Conservation (phyloP, 2,888 invertebrate genomes). For the Lithosia quadra region DNA sequence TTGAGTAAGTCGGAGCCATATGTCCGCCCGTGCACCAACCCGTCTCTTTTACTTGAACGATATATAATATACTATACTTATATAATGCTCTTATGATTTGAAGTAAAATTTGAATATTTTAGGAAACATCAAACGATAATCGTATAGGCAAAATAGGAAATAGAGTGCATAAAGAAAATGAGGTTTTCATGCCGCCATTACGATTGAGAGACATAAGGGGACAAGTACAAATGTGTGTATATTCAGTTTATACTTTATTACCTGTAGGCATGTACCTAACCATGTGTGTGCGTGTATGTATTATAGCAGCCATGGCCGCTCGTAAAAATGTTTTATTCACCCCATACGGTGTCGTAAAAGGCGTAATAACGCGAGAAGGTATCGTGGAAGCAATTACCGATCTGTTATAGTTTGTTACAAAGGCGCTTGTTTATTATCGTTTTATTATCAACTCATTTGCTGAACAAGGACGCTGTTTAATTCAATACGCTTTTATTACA, state of each 20-base stretch:
- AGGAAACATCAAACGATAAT: constrained; percentile 6
- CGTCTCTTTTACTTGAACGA: constrained; percentile 3
- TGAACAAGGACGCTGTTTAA: constrained; percentile 82
- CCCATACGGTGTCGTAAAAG: constrained; percentile 87
- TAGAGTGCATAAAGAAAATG: constrained; percentile 37
- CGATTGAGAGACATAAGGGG: constrained; percentile 42
- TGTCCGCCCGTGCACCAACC: constrained; percentile 54
- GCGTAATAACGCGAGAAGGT: constrained; percentile 86
- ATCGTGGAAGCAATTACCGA: constrained; percentile 87
- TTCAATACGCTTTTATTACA: constrained; percentile 75
- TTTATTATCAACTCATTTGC: constrained; percentile 86
- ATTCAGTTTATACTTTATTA: constrained; percentile 67
- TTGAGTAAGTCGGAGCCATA: constrained; percentile 79
- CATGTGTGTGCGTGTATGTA: constrained; percentile 68
- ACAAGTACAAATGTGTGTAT: constrained; percentile 49
- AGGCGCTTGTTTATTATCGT: constrained; percentile 86
- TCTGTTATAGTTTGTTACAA: constrained; percentile 87
- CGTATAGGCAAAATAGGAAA: constrained; percentile 2
- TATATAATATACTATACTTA: not conserved
- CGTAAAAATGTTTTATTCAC: constrained; percentile 87
- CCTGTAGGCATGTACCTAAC: constrained; percentile 59
- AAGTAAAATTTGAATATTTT: not conserved
- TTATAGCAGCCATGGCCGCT: constrained; percentile 85
- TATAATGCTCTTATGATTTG: constrained; percentile 17
- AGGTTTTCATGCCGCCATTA: constrained; percentile 33